phyloP scores from a whole-genome alignment of 2,888 invertebrate species.

The Metellina segmentata region DNA sequence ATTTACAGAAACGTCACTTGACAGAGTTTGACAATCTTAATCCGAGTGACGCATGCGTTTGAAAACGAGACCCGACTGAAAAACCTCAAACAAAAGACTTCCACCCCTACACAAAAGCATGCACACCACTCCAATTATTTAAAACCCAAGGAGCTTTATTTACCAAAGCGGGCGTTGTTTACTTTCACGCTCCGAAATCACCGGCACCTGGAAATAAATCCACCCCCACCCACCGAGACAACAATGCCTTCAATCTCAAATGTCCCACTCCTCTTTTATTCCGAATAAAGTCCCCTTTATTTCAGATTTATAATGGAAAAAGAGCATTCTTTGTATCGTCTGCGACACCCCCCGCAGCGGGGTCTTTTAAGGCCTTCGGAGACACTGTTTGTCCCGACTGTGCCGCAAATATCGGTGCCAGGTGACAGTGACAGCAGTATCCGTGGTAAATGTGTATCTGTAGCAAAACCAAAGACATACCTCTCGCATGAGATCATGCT shows the following conservation, averaged over 20 bases:
- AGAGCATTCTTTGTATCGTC: neutral
- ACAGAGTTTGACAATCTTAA: too few relatives aligned
- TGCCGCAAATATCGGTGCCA: neutral
- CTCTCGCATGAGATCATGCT: too few relatives aligned
- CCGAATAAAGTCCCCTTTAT: neutral
- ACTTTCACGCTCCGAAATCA: neutral
- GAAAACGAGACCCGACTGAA: too few relatives aligned
- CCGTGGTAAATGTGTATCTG: neutral
- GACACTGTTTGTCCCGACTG: neutral
- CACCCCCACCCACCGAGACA: neutral
- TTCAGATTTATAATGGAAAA: neutral
- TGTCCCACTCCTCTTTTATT: neutral
- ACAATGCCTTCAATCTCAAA: neutral
- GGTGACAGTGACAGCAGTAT: neutral
- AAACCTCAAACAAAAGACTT: too few relatives aligned
- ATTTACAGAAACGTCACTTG: too few relatives aligned
- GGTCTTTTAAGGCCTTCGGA: neutral
- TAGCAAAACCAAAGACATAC: too few relatives aligned
- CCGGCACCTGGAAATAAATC: neutral
- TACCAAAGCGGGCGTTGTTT: neutral
- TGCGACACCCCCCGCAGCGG: neutral
- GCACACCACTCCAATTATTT: too few relatives aligned
- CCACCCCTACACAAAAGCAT: too few relatives aligned
- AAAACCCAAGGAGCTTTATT: neutral
- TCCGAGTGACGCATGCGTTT: too few relatives aligned